These are phyloP conservation scores for Imbricaverruca yamaguchii DNA, from an alignment of 2,888 invertebrate genomes.

Conservation along the genomic window DNA sequence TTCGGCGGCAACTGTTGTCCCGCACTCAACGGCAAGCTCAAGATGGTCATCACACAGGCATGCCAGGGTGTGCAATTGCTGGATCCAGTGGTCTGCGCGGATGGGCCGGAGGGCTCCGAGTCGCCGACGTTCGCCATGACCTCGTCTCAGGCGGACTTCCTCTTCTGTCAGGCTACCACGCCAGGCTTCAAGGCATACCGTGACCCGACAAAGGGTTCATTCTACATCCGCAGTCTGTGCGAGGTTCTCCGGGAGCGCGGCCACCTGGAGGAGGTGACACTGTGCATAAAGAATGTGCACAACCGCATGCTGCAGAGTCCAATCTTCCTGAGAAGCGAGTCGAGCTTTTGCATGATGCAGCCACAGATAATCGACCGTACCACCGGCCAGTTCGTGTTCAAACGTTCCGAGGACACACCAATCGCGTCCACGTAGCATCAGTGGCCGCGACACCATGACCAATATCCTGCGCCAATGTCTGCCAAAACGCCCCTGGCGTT, in stretches of 20 bases:
- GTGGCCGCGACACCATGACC: too few species aligned
- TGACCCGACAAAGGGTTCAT: background rate
- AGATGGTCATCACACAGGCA: background rate
- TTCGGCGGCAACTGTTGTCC: background rate
- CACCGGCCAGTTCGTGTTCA: background rate
- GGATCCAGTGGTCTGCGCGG: background rate
- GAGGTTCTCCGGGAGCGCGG: background rate
- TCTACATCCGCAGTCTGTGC: conserved; percentile 6
- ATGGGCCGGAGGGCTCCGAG: background rate
- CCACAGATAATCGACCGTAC: conserved; percentile 12
- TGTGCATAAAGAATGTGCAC: conserved; percentile 3
- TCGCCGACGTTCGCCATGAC: background rate
- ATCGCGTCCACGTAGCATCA: too few species aligned
- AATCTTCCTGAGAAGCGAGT: background rate
- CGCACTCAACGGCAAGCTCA: background rate
- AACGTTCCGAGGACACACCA: too few species aligned
- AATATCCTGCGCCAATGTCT: too few species aligned
- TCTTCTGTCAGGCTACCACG: conserved; percentile 12
- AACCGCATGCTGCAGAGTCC: background rate
- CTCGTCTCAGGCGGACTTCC: background rate
- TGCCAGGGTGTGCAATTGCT: background rate
- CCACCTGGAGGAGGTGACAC: conserved; percentile 3
- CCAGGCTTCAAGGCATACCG: conserved; percentile 14
- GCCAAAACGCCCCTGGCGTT: too few species aligned
- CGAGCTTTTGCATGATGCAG: background rate